A percentile compares a stretch with the other conserved stretches of the same genome.
These are phyloP conservation scores for Aphelocoma californica DNA, from an alignment of 2,797 vertebrate species.

Conservation along the genomic window DNA sequence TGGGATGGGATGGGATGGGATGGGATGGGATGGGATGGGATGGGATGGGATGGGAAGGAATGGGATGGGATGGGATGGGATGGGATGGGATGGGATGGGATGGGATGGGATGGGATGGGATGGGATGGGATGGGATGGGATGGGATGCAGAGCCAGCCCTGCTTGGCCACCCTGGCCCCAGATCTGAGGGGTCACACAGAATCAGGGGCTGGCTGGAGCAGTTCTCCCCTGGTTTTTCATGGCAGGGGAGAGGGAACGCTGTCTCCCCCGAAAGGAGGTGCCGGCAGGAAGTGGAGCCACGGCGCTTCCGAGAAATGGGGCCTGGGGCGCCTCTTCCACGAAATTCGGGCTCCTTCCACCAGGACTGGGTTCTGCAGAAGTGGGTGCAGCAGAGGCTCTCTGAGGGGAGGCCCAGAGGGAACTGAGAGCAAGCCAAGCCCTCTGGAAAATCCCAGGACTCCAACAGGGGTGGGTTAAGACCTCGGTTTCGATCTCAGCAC, in stretches of 20 bases:
- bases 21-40: background rate
- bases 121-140: too few species aligned
- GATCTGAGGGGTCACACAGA: fast-evolving
- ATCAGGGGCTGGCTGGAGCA: background rate
- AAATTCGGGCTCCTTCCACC: background rate
- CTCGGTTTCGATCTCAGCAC: fast-evolving
- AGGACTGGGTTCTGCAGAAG: background rate
- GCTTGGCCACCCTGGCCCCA: fast-evolving
- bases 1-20: too few species aligned
- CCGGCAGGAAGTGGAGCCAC: background rate
- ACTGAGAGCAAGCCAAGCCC: background rate
- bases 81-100: too few species aligned
- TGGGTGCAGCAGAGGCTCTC: background rate
- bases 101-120: too few species aligned
- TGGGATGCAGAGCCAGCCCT: background rate
- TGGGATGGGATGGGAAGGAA: too few species aligned
- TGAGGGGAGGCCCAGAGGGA: background rate
- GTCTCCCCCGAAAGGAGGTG: fast-evolving
- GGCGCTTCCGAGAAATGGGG: fast-evolving
- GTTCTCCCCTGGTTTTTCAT: background rate
- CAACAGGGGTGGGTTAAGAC: fast-evolving
- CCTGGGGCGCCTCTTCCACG: background rate
- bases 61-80: too few species aligned
- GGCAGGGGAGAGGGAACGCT: background rate
- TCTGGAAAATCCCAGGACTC: background rate